A percentile compares a stretch with the other conserved stretches of the same genome.
These are phyloP conservation scores for Eupithecia subfuscata DNA, from an alignment of 2,888 invertebrate genomes.

Conservation along the genomic window DNA sequence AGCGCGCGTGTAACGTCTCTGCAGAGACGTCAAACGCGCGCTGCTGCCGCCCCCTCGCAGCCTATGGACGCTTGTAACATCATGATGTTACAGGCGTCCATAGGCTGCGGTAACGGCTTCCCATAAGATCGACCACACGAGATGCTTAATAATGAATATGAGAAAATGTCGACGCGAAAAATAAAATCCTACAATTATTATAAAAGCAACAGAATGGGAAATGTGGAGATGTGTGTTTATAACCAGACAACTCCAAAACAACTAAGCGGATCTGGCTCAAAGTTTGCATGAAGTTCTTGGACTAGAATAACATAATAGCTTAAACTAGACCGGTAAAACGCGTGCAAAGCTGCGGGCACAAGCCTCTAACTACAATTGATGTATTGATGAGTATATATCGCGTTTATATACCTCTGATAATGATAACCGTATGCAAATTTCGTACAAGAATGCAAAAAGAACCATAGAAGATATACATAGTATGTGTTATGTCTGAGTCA, in stretches of 20 bases:
- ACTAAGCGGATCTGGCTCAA: neutral
- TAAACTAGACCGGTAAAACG: neutral
- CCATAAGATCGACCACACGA: neutral
- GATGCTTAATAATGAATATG: neutral
- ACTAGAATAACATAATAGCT: neutral
- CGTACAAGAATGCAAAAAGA: neutral
- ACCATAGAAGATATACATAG: neutral
- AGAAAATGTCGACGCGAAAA: neutral
- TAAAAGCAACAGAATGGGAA: neutral
- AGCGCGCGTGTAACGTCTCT: neutral
- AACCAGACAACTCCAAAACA: neutral
- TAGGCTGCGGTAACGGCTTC: neutral
- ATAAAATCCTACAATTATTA: neutral
- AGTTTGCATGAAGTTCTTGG: neutral
- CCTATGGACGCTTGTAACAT: too few species aligned
- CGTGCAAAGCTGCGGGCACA: neutral
- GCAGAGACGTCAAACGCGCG: too few species aligned
- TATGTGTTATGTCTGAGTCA: conserved; percentile 10
- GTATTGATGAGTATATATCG: neutral
- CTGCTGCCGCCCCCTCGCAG: too few species aligned
- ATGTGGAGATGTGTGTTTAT: neutral
- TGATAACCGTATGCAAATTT: neutral
- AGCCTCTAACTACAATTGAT: neutral
- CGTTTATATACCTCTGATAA: neutral
- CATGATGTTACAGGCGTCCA: neutral